Evolutionary conservation across 2,113 vertebrate species (phyloP).

Genomic region (Laticauda laticaudata): DNA sequence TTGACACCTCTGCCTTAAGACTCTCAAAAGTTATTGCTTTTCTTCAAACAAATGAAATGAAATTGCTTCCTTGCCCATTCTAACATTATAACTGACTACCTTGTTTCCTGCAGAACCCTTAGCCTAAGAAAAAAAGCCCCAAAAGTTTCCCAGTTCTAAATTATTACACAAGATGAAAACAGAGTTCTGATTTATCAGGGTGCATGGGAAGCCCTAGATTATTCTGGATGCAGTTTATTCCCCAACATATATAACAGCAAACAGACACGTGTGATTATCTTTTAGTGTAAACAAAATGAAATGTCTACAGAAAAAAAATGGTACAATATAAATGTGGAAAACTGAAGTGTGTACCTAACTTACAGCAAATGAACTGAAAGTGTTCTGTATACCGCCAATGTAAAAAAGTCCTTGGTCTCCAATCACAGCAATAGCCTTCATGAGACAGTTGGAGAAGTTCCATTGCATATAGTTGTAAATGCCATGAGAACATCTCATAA

Average conservation of each 20-base stretch:
- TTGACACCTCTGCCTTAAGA: background rate
- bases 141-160: background rate
- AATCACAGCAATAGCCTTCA: background rate
- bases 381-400: too few species aligned
- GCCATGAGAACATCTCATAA: background rate
- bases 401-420: background rate
- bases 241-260: background rate
- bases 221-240: background rate
- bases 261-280: background rate
- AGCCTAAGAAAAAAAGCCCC: background rate
- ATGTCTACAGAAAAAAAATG: background rate
- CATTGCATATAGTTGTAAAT: background rate
- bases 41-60: background rate
- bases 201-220: background rate
- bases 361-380: background rate
- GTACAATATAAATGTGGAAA: background rate
- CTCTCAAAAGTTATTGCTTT: background rate
- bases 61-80: background rate
- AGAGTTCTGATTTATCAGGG: background rate
- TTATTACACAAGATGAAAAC: background rate
- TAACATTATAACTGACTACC: background rate
- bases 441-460: background rate
- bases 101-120: background rate
- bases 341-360: background rate
- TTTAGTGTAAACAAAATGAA: background rate